Conservation (phyloP, 2,888 invertebrate genomes). For the Caenorhabditis plicata region DNA sequence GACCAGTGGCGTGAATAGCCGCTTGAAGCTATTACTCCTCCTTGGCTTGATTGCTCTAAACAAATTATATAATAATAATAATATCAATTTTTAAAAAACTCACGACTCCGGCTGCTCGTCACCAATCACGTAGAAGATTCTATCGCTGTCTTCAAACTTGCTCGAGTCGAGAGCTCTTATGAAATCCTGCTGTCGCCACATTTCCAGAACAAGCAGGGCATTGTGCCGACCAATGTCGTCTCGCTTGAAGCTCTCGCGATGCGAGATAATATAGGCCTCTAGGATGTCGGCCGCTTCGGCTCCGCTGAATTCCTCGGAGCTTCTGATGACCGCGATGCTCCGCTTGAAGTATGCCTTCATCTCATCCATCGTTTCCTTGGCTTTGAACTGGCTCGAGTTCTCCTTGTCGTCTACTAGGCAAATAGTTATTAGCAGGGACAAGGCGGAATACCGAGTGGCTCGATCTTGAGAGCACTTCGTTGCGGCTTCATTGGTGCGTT, state of each 20-base stretch:
- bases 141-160: conserved; percentile 18
- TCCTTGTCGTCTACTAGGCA: conserved; percentile 27
- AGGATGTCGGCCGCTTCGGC: conserved; percentile 29
- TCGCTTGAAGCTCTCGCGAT: conserved; percentile 11
- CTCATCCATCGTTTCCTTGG: conserved; percentile 11
- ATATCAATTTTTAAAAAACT: background rate
- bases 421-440: too few species aligned
- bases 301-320: conserved; percentile 19
- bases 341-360: conserved; percentile 27
- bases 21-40: conserved; percentile 30
- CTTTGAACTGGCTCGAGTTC: conserved; percentile 20
- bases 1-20: conserved; percentile 20
- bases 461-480: conserved; percentile 18
- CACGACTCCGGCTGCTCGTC: conserved; percentile 10
- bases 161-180: conserved; percentile 3
- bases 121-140: conserved; percentile 13
- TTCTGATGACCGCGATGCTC: conserved; percentile 12
- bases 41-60: too few species aligned
- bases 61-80: background rate
- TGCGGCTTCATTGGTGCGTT: conserved; percentile 31
- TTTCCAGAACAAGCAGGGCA: conserved; percentile 18
- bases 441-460: conserved; percentile 9
- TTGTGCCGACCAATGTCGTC: conserved; percentile 22
- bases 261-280: conserved; percentile 13
- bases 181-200: conserved; percentile 17